Conservation (phyloP, 2,888 invertebrate genomes). For the Germaria angustata region DNA sequence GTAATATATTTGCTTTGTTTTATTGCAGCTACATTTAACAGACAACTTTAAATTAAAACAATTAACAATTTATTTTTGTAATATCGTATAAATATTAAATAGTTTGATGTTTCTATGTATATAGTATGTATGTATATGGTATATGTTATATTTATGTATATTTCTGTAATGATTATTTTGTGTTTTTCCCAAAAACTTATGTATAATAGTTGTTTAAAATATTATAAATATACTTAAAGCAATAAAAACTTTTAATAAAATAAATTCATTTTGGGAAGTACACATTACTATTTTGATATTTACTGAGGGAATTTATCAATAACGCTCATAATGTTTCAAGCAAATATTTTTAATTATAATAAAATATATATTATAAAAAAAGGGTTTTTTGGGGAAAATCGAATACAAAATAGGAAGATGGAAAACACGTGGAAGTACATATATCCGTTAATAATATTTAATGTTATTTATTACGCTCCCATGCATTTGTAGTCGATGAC, state of each 20-base stretch:
- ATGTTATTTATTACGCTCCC: too few species aligned
- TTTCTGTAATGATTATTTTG: background rate
- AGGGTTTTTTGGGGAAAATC: too few species aligned
- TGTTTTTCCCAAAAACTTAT: background rate
- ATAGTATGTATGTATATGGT: conserved; percentile 12
- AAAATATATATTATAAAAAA: background rate
- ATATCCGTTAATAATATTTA: too few species aligned
- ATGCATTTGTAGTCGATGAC: too few species aligned
- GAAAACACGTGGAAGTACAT: too few species aligned
- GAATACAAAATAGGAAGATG: too few species aligned
- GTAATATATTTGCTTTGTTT: conserved; percentile 16
- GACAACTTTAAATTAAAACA: conserved; percentile 63
- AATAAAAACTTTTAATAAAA: background rate
- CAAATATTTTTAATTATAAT: too few species aligned
- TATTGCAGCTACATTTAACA: conserved; percentile 55
- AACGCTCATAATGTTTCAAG: too few species aligned
- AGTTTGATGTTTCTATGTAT: conserved; percentile 3
- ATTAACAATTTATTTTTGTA: conserved; percentile 50
- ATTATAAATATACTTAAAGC: background rate
- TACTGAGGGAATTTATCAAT: background rate
- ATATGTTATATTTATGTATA: background rate
- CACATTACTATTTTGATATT: background rate
- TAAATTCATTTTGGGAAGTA: conserved; percentile 3
- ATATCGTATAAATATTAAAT: conserved; percentile 34
- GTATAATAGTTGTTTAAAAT: background rate